These are phyloP conservation scores for Porites divaricata DNA, from an alignment of 92 coral and sea anemone species.

Conservation along the genomic window DNA sequence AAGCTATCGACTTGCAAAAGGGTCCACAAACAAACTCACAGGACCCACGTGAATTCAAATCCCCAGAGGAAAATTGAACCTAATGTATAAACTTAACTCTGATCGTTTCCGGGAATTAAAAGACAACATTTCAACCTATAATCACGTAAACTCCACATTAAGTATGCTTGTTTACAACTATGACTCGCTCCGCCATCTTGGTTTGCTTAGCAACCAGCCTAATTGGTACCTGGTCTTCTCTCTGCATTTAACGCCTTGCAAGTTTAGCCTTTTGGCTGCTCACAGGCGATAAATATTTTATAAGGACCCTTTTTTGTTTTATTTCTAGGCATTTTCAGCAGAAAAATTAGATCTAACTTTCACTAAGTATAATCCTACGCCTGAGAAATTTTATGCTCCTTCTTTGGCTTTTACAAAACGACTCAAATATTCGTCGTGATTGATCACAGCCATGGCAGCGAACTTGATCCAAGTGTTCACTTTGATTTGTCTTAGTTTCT, in stretches of 20 bases:
- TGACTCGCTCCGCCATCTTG: conserved; percentile 61
- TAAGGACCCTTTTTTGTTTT: neutral
- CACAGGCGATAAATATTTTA: conserved; percentile 39
- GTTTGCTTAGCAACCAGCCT: conserved; percentile 67
- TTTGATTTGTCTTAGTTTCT: conserved; percentile 14
- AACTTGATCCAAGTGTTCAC: neutral
- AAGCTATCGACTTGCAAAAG: neutral
- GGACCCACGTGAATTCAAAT: neutral
- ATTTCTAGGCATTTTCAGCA: neutral
- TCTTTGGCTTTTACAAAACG: neutral
- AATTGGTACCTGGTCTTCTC: conserved; percentile 37
- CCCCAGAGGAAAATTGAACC: neutral
- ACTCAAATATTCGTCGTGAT: neutral
- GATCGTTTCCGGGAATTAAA: neutral
- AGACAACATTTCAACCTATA: neutral
- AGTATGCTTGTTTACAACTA: neutral
- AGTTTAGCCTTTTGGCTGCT: neutral
- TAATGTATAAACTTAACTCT: too few relatives aligned
- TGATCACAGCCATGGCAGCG: conserved; percentile 8
- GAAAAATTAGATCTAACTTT: neutral
- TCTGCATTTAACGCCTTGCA: conserved; percentile 26
- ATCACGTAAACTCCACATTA: conserved; percentile 5
- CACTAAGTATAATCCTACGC: neutral
- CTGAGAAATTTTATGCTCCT: neutral
- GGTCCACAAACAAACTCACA: neutral